Percentiles rank a stretch among this genome's conserved stretches.
Conservation (phyloP, 2,797 vertebrate genomes). For the Microctenopoma lineatum region DNA sequence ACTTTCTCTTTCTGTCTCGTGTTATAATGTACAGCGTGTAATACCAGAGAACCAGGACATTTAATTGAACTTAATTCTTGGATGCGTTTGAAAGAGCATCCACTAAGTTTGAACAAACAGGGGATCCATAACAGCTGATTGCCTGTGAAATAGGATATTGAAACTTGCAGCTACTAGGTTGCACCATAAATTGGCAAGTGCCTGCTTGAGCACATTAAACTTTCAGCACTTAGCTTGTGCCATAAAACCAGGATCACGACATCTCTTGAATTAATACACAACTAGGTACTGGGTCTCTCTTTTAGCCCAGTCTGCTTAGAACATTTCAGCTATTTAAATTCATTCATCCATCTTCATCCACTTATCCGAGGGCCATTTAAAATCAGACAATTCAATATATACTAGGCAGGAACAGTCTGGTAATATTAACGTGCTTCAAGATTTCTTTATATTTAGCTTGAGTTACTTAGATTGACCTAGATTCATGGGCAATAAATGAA, state of each 20-base stretch:
- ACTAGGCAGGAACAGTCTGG: neutral
- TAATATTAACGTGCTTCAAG: neutral
- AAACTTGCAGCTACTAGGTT: constrained; percentile 62
- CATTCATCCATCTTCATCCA: no score
- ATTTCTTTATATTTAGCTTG: neutral
- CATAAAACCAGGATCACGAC: constrained; percentile 52
- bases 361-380: neutral
- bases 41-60: no score
- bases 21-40: no score
- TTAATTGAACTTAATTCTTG: constrained; percentile 4
- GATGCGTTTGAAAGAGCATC: constrained; percentile 55
- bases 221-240: constrained; percentile 64
- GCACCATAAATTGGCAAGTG: constrained; percentile 61
- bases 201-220: constrained; percentile 67
- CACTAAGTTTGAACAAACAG: constrained; percentile 60
- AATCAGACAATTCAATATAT: constrained; percentile 27
- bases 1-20: no score
- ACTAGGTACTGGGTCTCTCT: neutral
- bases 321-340: constrained; percentile 26
- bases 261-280: constrained; percentile 49
- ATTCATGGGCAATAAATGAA: neutral
- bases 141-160: constrained; percentile 72
- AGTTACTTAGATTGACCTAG: neutral
- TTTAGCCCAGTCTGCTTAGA: constrained; percentile 13
- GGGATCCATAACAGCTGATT: constrained; percentile 67